These are phyloP conservation scores for Ardeotis arabs DNA, from an alignment of 2,113 vertebrate genomes.

Conservation along the genomic window DNA sequence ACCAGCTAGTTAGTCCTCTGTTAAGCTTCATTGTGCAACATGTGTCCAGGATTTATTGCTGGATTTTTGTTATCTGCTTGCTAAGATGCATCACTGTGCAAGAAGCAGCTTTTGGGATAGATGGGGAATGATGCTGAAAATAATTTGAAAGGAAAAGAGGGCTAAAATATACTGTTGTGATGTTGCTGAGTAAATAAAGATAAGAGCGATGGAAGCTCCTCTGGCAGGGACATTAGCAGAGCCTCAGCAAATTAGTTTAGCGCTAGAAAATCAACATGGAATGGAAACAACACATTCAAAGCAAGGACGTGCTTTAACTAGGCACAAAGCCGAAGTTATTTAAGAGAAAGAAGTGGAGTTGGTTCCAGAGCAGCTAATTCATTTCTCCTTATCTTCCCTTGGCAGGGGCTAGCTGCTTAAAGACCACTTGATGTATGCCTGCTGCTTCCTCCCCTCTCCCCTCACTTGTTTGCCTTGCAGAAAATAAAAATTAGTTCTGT, in stretches of 20 bases:
- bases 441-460: constrained; percentile 25
- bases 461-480: neutral
- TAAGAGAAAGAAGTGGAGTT: constrained; percentile 23
- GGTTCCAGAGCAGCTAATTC: constrained; percentile 60
- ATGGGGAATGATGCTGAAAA: neutral
- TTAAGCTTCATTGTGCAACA: neutral
- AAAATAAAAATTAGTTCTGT: neutral
- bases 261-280: constrained; percentile 42
- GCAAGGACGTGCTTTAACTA: constrained; percentile 14
- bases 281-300: constrained; percentile 35
- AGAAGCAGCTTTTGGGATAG: neutral
- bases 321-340: constrained; percentile 33
- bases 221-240: constrained; percentile 15
- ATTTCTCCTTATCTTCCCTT: constrained; percentile 63
- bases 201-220: neutral
- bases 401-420: constrained; percentile 36
- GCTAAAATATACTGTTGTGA: neutral
- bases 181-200: constrained; percentile 59
- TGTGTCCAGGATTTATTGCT: neutral
- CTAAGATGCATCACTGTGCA: neutral
- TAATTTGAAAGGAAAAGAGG: neutral
- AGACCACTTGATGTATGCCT: constrained; percentile 34
- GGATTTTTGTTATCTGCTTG: neutral
- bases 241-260: constrained; percentile 39
- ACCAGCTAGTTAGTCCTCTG: neutral